Evolutionary conservation across 2,113 vertebrate species (phyloP), one percentile per base, ranked within the genome.

Genomic region (Perca flavescens): DNA sequence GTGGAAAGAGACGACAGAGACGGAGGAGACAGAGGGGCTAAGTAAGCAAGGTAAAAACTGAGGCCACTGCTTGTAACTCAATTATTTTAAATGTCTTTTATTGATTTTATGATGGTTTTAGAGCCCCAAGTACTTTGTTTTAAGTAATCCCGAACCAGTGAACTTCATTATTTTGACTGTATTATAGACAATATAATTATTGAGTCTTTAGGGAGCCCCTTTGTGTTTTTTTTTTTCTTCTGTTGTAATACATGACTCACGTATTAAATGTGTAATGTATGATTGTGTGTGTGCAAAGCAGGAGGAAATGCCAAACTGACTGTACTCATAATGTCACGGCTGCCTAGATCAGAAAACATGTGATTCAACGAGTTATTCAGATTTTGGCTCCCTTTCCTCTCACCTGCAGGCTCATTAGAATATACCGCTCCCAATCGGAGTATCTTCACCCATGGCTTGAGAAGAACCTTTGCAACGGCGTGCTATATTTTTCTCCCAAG

Each of bases 1-100:
- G 84, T 36, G 89, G 86, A 86, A 89, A 87, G 70, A 82, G 72
- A 62, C 17, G 58, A 81, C 13, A 12, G 6, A 68, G 79, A 80
- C 56, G 21, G 47, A 77, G 61, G 19, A 71, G 64, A 22, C 64
- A 8, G 58, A 67, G 49, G 36, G 60, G 57, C 78, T 66, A 9
- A 54, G 40, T 47, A 53, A 34, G 43, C 6, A n/a, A 72, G 52
- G 64, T 70, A 22, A 77, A 78, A 65, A 49, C 47, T 3, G 22
- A 79, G 74, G 58, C 53, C 46, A 1, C 25, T 22, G 63, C 68
- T 80, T 87, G 84, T 77, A 85, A 83, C 61, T 72, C 22, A 3
- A 71, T 79, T 74, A 69, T 70, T 40, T 54, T n/a, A 72, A 74
- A 74, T 46, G 25, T 2, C 62, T 22, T 31, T 62, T 75, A 88